A percentile compares a stretch with the other conserved stretches of the same genome.
phyloP scores from a whole-genome alignment of 2,797 vertebrate species.

The Falco biarmicus region DNA sequence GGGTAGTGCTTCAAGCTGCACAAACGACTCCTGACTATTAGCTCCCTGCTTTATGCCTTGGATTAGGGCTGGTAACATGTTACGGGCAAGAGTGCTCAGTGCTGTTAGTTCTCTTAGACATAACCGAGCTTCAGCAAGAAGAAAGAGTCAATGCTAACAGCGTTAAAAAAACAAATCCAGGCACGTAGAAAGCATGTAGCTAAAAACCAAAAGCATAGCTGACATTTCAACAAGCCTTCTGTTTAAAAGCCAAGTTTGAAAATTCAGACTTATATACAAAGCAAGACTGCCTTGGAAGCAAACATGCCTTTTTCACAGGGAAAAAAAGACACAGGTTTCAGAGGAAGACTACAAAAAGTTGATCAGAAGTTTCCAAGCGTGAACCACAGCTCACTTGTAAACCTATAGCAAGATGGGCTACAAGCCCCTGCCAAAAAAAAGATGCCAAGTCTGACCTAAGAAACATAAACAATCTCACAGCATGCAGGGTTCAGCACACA shows the following conservation, averaged over 20 bases:
- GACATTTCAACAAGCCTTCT: background rate
- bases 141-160: background rate
- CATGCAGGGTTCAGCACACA: background rate
- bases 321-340: background rate
- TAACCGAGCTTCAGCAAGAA: background rate
- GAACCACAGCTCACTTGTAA: background rate
- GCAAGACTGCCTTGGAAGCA: background rate
- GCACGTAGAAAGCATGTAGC: background rate
- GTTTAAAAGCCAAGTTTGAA: slow-evolving; percentile 11
- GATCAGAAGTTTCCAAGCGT: background rate
- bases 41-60: background rate
- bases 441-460: background rate
- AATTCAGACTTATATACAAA: background rate
- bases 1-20: background rate
- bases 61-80: background rate
- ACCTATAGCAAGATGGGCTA: background rate
- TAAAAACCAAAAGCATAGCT: background rate
- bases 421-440: background rate
- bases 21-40: background rate
- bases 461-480: background rate
- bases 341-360: background rate
- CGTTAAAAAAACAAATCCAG: background rate
- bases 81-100: background rate
- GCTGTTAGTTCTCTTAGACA: background rate
- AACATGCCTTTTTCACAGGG: background rate